These are phyloP conservation scores for Aix galericulata DNA, from an alignment of 2,113 vertebrate genomes.

Conservation along the genomic window DNA sequence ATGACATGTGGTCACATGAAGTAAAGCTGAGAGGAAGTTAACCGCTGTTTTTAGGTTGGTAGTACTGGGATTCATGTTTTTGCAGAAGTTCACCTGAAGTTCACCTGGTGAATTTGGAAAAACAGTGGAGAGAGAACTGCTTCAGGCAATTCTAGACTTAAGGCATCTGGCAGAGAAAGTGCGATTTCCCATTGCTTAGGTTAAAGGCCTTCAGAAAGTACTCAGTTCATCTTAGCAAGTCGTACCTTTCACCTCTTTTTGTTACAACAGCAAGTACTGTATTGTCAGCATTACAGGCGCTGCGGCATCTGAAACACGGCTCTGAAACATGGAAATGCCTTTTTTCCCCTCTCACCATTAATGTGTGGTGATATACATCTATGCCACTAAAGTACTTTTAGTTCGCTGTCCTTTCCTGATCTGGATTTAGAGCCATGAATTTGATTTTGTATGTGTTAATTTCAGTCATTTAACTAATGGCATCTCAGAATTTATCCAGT, in stretches of 20 bases:
- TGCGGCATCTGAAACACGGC: not conserved
- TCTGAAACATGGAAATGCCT: not conserved
- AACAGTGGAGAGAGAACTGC: not conserved
- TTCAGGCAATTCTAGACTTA: not conserved
- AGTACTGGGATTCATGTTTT: not conserved
- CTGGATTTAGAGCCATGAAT: not conserved
- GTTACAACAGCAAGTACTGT: not conserved
- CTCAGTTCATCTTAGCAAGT: not conserved
- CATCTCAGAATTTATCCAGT: slow-evolving; percentile 9
- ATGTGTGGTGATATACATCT: not conserved
- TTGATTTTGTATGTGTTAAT: not conserved
- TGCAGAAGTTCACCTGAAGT: not conserved
- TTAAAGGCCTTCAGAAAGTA: not conserved
- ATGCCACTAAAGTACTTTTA: not conserved
- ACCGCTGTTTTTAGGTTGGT: not conserved
- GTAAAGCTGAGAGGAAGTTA: not conserved
- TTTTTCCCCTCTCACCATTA: not conserved
- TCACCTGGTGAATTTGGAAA: not conserved
- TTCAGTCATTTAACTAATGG: not conserved
- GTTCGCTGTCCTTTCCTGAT: not conserved
- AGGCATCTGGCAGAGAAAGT: not conserved
- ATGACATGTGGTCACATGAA: not conserved
- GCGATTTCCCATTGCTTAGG: not conserved
- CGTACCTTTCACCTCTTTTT: not conserved
- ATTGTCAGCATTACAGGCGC: not conserved